Evolutionary conservation across 2,888 invertebrate genomes (phyloP), one percentile per base, ranked within the genome.

Genomic region (Andrena bicolor): DNA sequence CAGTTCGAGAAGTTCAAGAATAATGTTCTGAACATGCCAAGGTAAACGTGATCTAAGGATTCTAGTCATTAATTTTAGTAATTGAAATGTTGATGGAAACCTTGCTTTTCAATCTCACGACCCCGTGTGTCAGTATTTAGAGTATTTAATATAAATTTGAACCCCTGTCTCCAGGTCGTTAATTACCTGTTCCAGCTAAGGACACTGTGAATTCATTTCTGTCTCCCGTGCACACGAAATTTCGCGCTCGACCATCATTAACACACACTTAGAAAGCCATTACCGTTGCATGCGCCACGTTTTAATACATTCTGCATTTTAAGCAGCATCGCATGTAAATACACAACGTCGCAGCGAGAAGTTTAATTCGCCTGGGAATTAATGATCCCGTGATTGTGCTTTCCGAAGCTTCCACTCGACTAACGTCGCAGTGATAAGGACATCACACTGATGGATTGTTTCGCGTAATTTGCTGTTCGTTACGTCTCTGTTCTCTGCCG

Each of bases 261-360:
- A 63, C 56, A 8, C 16, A 10, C 16, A 49, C 26, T 56, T 32
- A 41, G n/a, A 4, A 28, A n/a, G 26, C 30, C n/a, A 48, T 30
- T 61, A 26, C 26, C 30, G 10, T 10, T 63, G 61, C 35, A 20
- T 5, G 30, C 28, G 3, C 6, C n/a, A 10, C 28, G 13, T 30
- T 74, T 35, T 30, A 48, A 68, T 60, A 56, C 49, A 68, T 26
- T 10, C 13, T 48, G 70, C 56, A 70, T 63, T 26, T 23, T 48
- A 48, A 41, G 35, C 35, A 3, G 56, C 69, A 20, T 8, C 23
- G 7, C 56, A n/a, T 56, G 26, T 20, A 60, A 48, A 70, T 58
- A 16, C 41, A 58, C 13, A 4, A 48, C n/a, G 10, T n/a, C 5
- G 4, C 13, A 0, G 26, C n/a, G 41, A 20, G 20, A 20, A 35